Evolutionary conservation across 2,888 invertebrate species (phyloP), one percentile per base, ranked within the genome.

Genomic region (Temnothorax unifasciatus): DNA sequence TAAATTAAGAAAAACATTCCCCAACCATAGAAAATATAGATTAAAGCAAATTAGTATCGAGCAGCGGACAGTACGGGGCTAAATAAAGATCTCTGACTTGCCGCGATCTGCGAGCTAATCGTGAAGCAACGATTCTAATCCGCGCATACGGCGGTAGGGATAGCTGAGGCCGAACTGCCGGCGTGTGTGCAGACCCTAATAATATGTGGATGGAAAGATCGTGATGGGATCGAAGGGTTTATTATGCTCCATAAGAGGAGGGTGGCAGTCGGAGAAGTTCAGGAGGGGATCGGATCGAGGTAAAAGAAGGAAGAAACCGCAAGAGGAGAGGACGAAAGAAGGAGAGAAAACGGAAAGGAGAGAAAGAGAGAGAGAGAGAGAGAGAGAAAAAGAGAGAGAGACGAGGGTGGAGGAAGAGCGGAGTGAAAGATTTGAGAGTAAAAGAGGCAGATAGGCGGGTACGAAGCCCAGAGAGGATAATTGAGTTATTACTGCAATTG

Each of bases 401-500:
- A 68, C 47, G 38, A 86, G 71, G 44, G 66, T 85, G 87, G 86
- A 87, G 82, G 88, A 85, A 83, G 86, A 90, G 89, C 90, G 90
- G 94, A 94, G 94, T 93, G 94, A 94, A 93, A 94, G 94, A 94
- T 94, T 94, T 93, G 93, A 94, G 94, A 94, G 94, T 93, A 93
- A 94, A 94, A 93, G 94, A 95, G 93, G 93, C 93, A 93, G 94
- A 94, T 94, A 94, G 94, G 94, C 93, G 94, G 94, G 93, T 93
- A 93, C 93, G 92, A 89, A 92, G 90, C 93, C 93, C 92, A 91
- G 90, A 94, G 94, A 94, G 94, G 95, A 94, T 95, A 95, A 95
- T 95, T 95, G 95, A 95, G 95, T 95, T 95, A 95, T 95, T 95
- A 95, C 94, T 95, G 94, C 95, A 95, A 95, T 95, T 94, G 95